Percentiles rank a stretch among this genome's conserved stretches.
phyloP scores from a whole-genome alignment of 1,140 invertebrate genomes.

The Pteromalus puparum region DNA sequence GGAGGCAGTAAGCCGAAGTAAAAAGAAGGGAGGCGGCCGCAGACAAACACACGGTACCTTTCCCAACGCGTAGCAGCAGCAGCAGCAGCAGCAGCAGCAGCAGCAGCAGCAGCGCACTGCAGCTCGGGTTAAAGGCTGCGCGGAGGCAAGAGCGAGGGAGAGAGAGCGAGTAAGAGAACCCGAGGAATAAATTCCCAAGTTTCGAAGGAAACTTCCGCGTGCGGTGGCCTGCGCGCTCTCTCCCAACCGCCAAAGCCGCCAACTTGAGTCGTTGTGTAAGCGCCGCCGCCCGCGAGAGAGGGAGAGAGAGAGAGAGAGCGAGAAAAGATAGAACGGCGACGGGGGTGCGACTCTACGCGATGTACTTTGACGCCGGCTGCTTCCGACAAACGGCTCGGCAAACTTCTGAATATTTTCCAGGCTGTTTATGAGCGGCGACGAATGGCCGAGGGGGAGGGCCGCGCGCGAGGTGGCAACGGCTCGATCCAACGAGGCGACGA shows the following conservation, averaged over 20 bases:
- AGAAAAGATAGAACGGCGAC: conserved; percentile 18
- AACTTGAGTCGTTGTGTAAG: conserved; percentile 49
- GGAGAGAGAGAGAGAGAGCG: conserved; percentile 26
- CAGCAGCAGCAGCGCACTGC: neutral
- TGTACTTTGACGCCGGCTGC: conserved; percentile 57
- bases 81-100: neutral
- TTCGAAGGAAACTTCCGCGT: conserved; percentile 58
- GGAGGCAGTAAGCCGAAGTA: conserved; percentile 29
- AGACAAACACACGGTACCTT: conserved; percentile 56
- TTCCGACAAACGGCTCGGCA: conserved; percentile 55
- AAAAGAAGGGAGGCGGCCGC: conserved; percentile 42
- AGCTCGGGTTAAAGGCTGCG: conserved; percentile 39
- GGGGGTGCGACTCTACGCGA: conserved; percentile 30
- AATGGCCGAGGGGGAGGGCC: neutral
- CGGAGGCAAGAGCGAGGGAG: no score
- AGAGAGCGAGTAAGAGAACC: conserved; percentile 37
- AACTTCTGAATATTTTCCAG: conserved; percentile 59
- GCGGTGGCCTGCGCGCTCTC: conserved; percentile 24
- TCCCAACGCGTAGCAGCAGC: conserved; percentile 21
- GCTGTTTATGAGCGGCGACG: conserved; percentile 50
- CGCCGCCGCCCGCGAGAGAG: conserved; percentile 8
- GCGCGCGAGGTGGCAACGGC: neutral
- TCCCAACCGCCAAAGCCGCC: conserved; percentile 45
- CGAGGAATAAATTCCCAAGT: conserved; percentile 64
- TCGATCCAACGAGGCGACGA: conserved; percentile 40